Evolutionary conservation across 2,888 invertebrate genomes (phyloP), one percentile per base, ranked within the genome.

Genomic region (Polia nebulosa): DNA sequence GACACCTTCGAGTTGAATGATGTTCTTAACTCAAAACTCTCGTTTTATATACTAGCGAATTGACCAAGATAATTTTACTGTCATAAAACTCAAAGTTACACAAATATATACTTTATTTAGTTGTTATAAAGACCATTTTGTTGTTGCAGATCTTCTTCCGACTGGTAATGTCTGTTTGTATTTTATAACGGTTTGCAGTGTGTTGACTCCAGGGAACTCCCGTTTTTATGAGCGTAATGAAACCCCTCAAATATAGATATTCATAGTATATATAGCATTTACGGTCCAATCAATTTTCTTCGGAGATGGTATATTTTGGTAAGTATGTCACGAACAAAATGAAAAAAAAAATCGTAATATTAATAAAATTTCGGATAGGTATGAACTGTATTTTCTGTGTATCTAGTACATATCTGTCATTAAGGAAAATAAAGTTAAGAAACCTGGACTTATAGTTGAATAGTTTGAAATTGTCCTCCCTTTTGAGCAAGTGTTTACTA

Each of bases 161-260:
- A 22, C 4, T 32, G 41, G 20, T 20, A 55, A 56, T 45, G 41
- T 45, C 7, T 4, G 39, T 62, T 68, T 56, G 52, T 9, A 11
- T 57, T 11, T n/a, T 52, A 61, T 78, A 75, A 68, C 62, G 45
- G 58, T 45, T 1, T 17, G 34, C 25, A 13, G 9, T 22, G 15
- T 56, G n/a, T 59, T 41, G 55, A 36, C 32, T 70, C 22, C 29
- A 57, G 74, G 81, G 81, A 78, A 73, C 55, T 67, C 74, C 79
- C 78, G 66, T 36, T 62, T 49, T 22, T 61, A 13, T 49, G 49
- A 36, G n/a, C 20, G 22, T 47, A 44, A 58, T 52, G 27, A 62
- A 61, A 47, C 25, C 63, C 49, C 25, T 32, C 20, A 29, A 11
- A 20, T 8, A 7, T 27, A 13, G 13, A 4, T n/a, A 27, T 49